Base-by-base conservation (phyloP, 2,797 vertebrate genomes). In the Betta splendens region DNA sequence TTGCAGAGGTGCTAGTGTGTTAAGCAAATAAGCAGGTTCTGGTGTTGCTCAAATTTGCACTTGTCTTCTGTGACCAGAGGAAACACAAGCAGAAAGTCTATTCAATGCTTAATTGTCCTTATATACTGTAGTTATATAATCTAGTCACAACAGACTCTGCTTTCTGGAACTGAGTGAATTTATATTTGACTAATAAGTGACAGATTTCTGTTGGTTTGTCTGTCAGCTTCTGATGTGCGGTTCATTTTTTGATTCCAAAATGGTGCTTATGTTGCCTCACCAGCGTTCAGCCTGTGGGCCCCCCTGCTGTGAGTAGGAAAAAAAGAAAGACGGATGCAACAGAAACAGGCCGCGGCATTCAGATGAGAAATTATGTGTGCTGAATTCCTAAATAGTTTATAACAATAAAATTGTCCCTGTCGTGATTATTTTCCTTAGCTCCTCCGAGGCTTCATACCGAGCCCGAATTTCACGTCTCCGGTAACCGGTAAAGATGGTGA, bases 151-250 rank as follows among this genome's bases (percentile, higher is more conserved):
- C 23, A 7, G 10, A 17, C 21, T 38, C 59, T 13, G 28, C 53
- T 53, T 47, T 48, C 39, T 47, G 44, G 26, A 46, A 32, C 32
- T 51, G 7, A 48, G 46, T 38, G 54, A 52, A 45, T 35, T 51
- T 60, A 55, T 58, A 71, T 83, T 68, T 72, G 38, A 58, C 58
- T 55, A 46, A 77, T 81, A 62, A 80, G 81, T 76, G 54, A 72
- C 74, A 71, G 21, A 84, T 81, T 67, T 45, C 0, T 61, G 26
- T 61, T 60, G 70, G 48, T 61, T 60, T 71, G 48, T 58, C 61
- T 64, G 69, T 84, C 69, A 60, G 80, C 52, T 69, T 76, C 72
- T 59, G 22, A 73, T 57, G 63, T 60, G 43, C 69, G 54, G 38
- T 82, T 75, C 40, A 68, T 80, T 66, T 69, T 72, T 72, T 52